Evolutionary conservation across 2,113 vertebrate species (phyloP), one percentile per base, ranked within the genome.

Genomic region (Ursus arctos): DNA sequence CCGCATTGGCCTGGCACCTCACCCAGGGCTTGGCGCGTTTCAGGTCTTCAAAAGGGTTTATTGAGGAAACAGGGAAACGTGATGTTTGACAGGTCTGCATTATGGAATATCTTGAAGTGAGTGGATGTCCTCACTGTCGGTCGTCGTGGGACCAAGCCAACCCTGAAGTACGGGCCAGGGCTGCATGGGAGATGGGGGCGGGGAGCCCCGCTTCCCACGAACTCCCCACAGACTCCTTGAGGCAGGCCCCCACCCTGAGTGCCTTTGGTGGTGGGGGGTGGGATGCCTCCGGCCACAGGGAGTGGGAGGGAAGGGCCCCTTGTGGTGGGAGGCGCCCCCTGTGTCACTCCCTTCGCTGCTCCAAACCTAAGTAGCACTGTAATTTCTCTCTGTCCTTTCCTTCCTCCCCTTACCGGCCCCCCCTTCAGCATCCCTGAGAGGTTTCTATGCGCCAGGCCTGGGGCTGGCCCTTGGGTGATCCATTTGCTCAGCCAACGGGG

Each of bases 21-120:
- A 0, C 4, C 19, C 43, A 4, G n/a, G 0, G 21, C 57, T 12
- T 8, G n/a, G 19, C 4, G 0, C 9, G 0, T 12, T 6, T 7
- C 1, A 7, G 33, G 18, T 43, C 24, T 24, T 59, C 14, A 36
- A n/a, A n/a, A 80, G 43, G 13, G 7, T 36, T 31, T 24, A 22
- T 1, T n/a, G 53, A 24, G 55, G 40, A 51, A 31, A 26, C 10
- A 14, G 65, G 55, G 71, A 69, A 40, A 26, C 0, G 2, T 8
- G 79, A 43, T 13, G 28, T 15, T 21, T 4, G 0, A 1, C 0
- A 7, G 36, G 79, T 49, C n/a, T 65, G 59, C 1, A 15, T 15
- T 13, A 15, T 13, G 86, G 63, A 1, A 4, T 16, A 22, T n/a
- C 47, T 22, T 22, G n/a, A 28, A 33, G 28, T 0, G 0, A n/a